phyloP scores from a whole-genome alignment of 35 echinoderm and acorn worm genomes.

The Diadema setosum region DNA sequence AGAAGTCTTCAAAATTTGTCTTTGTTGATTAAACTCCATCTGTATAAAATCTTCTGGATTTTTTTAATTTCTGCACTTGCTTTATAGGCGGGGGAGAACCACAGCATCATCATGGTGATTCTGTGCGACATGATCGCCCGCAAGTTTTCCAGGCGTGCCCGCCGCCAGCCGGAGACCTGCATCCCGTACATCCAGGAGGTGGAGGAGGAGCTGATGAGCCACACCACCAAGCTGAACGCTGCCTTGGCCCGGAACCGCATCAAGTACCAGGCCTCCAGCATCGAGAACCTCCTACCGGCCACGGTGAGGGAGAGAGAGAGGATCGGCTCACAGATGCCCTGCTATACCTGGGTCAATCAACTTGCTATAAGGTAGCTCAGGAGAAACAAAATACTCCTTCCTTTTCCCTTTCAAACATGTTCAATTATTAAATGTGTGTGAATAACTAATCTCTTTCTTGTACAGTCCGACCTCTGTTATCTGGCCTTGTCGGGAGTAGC shows the following conservation, averaged over 20 bases:
- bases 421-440: no score
- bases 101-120: slow-evolving; percentile 86
- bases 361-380: slow-evolving; percentile 83
- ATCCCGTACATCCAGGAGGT: slow-evolving; percentile 91
- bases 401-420: no score
- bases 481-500: no score
- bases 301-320: slow-evolving; percentile 79
- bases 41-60: neutral
- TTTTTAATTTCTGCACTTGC: neutral
- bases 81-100: slow-evolving; percentile 89
- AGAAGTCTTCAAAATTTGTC: neutral
- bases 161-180: slow-evolving; percentile 18
- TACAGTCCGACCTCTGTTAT: no score
- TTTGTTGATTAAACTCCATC: neutral
- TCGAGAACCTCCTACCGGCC: slow-evolving; percentile 79
- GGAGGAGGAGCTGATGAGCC: slow-evolving; percentile 64
- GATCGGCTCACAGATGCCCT: slow-evolving; percentile 44
- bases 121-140: slow-evolving; percentile 83
- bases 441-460: no score
- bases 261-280: slow-evolving; percentile 80
- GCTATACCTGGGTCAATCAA: slow-evolving; percentile 95
- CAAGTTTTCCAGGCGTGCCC: slow-evolving; percentile 47
- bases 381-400: no score
- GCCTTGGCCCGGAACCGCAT: slow-evolving; percentile 89
- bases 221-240: slow-evolving; percentile 85